Evolutionary conservation across 2,797 vertebrate genomes (phyloP).

Genomic region (Heterohyrax brucei): DNA sequence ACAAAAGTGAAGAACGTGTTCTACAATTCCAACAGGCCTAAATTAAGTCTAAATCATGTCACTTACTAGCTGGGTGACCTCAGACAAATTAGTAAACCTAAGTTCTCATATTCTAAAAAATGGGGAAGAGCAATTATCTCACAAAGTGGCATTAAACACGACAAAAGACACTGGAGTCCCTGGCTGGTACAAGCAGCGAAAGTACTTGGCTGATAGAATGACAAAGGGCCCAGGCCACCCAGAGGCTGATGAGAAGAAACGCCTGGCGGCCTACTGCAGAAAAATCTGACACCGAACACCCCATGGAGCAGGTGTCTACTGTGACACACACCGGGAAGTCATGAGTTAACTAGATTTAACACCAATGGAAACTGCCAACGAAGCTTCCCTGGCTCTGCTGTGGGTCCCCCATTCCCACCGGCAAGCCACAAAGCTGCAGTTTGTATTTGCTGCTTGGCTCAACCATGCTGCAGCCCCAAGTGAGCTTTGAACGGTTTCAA

Average conservation of each 20-base stretch:
- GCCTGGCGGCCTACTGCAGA: not conserved
- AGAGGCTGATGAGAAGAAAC: too few relatives aligned
- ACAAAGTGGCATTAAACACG: not conserved
- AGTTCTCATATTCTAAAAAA: constrained; percentile 16
- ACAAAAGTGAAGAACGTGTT: constrained; percentile 25
- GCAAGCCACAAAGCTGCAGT: too few relatives aligned
- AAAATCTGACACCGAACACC: not conserved
- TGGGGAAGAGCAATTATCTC: not conserved
- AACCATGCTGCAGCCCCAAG: too few relatives aligned
- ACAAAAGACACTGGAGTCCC: not conserved
- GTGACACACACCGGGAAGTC: not conserved
- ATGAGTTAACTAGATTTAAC: not conserved
- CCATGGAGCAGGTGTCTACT: not conserved
- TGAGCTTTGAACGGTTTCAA: too few relatives aligned
- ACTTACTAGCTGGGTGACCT: not conserved
- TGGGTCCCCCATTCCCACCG: too few relatives aligned
- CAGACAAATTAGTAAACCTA: not conserved
- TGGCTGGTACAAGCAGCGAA: too few relatives aligned
- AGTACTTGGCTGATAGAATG: too few relatives aligned
- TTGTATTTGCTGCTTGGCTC: too few relatives aligned
- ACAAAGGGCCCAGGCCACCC: too few relatives aligned
- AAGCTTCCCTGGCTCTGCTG: too few relatives aligned
- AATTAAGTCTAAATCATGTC: constrained; percentile 31
- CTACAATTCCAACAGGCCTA: constrained; percentile 25
- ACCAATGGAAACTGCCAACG: too few relatives aligned